Evolutionary conservation across 2,113 vertebrate genomes (phyloP).

Genomic region (Catharus minimus): DNA sequence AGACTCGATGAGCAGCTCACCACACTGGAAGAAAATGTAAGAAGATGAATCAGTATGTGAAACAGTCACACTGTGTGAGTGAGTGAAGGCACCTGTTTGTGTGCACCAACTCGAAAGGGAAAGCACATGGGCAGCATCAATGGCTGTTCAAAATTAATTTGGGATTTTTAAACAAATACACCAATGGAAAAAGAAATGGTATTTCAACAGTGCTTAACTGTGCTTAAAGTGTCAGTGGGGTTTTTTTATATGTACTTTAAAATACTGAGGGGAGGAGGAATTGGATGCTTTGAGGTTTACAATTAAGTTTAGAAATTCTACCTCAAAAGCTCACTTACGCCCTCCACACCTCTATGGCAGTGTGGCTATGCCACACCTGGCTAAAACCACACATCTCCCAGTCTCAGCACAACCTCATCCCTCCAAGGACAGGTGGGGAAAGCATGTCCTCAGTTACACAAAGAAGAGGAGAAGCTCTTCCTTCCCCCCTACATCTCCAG

Average conservation of each 20-base stretch:
- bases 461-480: not conserved
- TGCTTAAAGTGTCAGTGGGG: not conserved
- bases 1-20: slow-evolving; percentile 90
- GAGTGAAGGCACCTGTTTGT: accelerated
- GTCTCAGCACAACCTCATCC: not conserved
- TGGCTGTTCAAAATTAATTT: not conserved
- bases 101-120: not conserved
- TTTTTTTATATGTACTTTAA: not conserved
- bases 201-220: not conserved
- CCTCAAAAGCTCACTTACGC: not conserved
- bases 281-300: not conserved
- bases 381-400: not conserved
- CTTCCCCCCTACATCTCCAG: not conserved
- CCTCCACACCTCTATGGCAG: not conserved
- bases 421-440: not conserved
- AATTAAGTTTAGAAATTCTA: not conserved
- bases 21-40: slow-evolving; percentile 95
- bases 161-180: not conserved
- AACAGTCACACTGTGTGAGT: not conserved
- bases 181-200: not conserved
- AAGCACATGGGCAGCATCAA: not conserved
- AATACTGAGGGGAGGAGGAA: not conserved
- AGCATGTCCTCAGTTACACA: not conserved
- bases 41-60: not conserved
- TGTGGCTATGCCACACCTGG: not conserved